Evolutionary conservation across 1,140 invertebrate genomes (phyloP).

Genomic region (Hylaeus volcanicus): DNA sequence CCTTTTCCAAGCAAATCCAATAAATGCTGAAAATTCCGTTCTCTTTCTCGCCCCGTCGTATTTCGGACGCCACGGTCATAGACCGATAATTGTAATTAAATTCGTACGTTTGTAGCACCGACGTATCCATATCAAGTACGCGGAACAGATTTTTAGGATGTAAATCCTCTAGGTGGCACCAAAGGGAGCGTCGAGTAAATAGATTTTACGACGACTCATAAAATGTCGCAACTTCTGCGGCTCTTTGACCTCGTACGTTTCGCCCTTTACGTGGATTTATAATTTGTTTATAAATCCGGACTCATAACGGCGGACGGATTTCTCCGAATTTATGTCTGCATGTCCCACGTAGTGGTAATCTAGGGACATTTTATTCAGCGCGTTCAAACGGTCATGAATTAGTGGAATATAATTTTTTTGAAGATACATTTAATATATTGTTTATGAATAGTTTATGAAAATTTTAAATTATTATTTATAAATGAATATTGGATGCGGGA

Average conservation of each 20-base stretch:
- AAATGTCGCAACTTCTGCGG: conserved; percentile 19
- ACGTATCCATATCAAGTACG: not conserved
- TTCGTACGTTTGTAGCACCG: not conserved
- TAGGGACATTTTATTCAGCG: too few relatives aligned
- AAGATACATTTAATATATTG: not conserved
- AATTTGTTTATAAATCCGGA: not conserved
- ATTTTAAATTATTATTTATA: too few relatives aligned
- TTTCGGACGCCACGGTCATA: not conserved
- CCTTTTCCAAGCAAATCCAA: not conserved
- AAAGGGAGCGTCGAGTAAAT: conserved; percentile 29
- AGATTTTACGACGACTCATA: conserved; percentile 34
- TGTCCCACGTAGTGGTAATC: too few relatives aligned
- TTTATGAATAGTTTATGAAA: too few relatives aligned
- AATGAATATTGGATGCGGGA: too few relatives aligned
- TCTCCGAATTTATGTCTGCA: not conserved
- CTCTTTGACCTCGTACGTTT: conserved; percentile 35
- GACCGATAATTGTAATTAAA: conserved; percentile 21
- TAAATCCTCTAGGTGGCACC: not conserved
- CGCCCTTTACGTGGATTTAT: not conserved
- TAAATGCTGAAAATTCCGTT: not conserved
- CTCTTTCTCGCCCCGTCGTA: too few relatives aligned
- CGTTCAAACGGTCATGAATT: too few relatives aligned
- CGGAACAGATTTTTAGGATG: conserved; percentile 7
- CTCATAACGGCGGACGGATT: not conserved
- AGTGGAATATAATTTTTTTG: not conserved